Conservation (phyloP, 2,113 vertebrate species). For the Sciurus niger region DNA sequence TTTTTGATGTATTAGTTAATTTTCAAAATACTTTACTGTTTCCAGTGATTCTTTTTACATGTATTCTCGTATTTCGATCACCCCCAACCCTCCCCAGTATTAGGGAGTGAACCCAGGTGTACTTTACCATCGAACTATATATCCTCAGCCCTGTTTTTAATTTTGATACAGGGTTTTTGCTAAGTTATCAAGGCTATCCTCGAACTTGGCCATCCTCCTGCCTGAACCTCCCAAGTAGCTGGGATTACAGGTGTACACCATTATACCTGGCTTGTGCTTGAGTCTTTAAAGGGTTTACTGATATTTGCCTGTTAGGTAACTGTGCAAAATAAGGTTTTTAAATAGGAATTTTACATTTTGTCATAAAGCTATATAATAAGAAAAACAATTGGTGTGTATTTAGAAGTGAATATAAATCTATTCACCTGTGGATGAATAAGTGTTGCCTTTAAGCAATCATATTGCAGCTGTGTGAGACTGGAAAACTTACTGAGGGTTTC, state of each 20-base stretch:
- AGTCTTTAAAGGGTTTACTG: constrained; percentile 23
- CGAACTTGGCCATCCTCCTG: background rate
- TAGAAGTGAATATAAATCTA: constrained; percentile 22
- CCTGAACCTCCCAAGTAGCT: background rate
- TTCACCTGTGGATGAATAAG: background rate
- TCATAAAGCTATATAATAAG: background rate
- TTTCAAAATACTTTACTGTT: constrained; percentile 53
- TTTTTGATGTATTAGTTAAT: constrained; percentile 41
- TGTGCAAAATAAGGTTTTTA: constrained; percentile 60
- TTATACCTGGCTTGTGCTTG: background rate
- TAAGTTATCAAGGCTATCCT: background rate
- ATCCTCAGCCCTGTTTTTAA: background rate
- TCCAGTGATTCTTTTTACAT: background rate
- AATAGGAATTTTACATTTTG: constrained; percentile 26
- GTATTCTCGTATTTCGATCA: background rate
- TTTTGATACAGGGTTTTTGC: background rate
- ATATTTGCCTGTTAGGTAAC: background rate
- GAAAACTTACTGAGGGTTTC: background rate
- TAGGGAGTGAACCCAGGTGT: background rate
- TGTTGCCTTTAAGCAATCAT: background rate
- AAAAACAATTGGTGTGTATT: background rate
- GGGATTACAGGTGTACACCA: background rate
- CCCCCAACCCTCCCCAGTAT: background rate
- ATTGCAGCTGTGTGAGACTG: background rate
- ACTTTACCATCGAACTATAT: background rate